Percentiles rank a stretch among this genome's conserved stretches.
Conservation (phyloP, 2,113 vertebrate species). For the Paedocypris sp. region DNA sequence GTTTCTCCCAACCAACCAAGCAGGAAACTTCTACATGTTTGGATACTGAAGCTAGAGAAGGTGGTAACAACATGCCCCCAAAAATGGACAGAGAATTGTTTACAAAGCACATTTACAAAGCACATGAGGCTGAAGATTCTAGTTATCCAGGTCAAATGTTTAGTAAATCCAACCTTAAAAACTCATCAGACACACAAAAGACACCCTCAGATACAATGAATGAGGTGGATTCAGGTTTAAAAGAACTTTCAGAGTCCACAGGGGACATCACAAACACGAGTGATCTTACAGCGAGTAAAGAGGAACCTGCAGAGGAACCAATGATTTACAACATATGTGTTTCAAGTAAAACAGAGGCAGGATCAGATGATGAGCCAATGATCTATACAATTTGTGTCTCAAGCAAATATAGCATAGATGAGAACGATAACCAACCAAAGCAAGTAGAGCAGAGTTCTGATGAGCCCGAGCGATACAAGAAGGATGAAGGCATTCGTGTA, state of each 20-base stretch:
- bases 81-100: too few species aligned
- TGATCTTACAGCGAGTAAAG: constrained; percentile 10
- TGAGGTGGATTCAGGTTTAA: too few species aligned
- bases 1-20: too few species aligned
- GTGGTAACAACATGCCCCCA: too few species aligned
- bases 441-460: background rate
- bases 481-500: constrained; percentile 16
- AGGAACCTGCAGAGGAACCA: constrained; percentile 15
- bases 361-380: background rate
- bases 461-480: constrained; percentile 16
- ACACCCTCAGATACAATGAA: too few species aligned
- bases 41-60: too few species aligned
- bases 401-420: background rate
- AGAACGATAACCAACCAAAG: background rate
- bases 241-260: background rate
- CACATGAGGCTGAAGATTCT: too few species aligned
- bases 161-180: too few species aligned
- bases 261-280: background rate
- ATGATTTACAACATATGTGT: constrained; percentile 35
- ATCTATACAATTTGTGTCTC: constrained; percentile 2
- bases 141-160: too few species aligned
- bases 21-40: too few species aligned
- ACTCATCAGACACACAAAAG: too few species aligned
- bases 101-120: too few species aligned
- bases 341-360: constrained; percentile 14